phyloP scores from a whole-genome alignment of 2,797 vertebrate genomes.

The Babyrousa celebensis region DNA sequence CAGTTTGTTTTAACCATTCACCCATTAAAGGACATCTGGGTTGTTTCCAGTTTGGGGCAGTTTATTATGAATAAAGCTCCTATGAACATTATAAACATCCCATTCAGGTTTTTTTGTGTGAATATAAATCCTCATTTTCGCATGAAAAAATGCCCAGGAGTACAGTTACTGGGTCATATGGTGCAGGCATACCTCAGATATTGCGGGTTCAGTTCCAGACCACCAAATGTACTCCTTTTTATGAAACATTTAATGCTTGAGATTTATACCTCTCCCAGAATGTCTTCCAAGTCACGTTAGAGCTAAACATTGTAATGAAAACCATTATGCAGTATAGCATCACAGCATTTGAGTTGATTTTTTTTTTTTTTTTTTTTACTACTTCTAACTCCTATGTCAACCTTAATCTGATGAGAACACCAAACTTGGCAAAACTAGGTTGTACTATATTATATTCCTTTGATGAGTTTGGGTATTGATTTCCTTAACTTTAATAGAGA shows the following conservation, averaged over 20 bases:
- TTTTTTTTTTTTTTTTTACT: not conserved
- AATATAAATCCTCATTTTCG: not conserved
- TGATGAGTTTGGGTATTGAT: not conserved
- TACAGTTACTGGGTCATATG: not conserved
- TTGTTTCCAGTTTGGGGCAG: not conserved
- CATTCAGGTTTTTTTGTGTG: not conserved
- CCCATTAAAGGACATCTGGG: not conserved
- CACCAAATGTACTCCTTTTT: constrained; percentile 14
- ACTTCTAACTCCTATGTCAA: not conserved
- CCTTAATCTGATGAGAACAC: constrained; percentile 25
- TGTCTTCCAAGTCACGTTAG: constrained; percentile 12
- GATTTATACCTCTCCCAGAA: constrained; percentile 14
- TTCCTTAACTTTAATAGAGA: constrained; percentile 37
- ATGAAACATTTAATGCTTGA: not conserved
- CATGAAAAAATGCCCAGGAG: not conserved
- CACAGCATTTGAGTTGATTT: not conserved
- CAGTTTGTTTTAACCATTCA: not conserved
- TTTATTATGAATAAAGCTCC: not conserved
- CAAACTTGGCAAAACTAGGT: not conserved
- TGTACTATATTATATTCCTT: not conserved
- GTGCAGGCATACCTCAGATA: too few relatives aligned
- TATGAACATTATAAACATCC: not conserved
- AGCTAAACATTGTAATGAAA: constrained; percentile 4
- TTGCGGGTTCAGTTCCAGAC: not conserved
- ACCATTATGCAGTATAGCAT: not conserved